Base-by-base conservation (phyloP, 2,113 vertebrate genomes). In the Stigmatopora argus region DNA sequence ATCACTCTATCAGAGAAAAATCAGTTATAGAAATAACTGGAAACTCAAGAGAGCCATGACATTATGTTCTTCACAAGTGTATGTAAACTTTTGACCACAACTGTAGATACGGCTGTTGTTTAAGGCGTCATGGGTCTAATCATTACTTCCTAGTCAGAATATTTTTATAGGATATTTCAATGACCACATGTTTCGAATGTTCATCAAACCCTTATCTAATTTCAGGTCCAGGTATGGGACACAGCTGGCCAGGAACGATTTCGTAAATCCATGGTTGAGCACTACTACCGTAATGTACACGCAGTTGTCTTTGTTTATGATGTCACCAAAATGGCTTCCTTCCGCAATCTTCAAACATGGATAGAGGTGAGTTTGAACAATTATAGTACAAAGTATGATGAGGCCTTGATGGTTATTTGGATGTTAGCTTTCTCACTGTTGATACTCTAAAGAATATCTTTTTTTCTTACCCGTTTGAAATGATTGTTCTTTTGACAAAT, bases 161-260 rank as follows among this genome's bases (percentile, higher is more conserved):
- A 31, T 31, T 31, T 1, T 31, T 4, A 19, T 10, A 4, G 8
- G n/a, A 45, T 38, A 21, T 55, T 69, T 19, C 51, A 19, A 44
- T n/a, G 51, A 31, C 55, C 13, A 26, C n/a, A n/a, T 0, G 1
- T 23, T 17, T 56, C 4, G 0, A 15, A 56, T 56, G 3, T 26
- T 56, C 17, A 18, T 49, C 0, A 44, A 48, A 38, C 11, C 45
- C 15, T 41, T 17, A 14, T 7, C 31, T 51, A 1, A 9, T 10
- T 73, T 0, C 83, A 98, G 96, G 94, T 98, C 65, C 96, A 98
- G 62, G 95, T 98, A 18, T 98, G 96, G 96, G 96, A 98, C 89
- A 98, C 95, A 0, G 96, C 96, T 0, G 96, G 95, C 1, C 96
- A 98, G 88, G 96, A 98, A 77, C 90, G 96, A 60, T 97, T 98